Conservation (phyloP, 1,140 invertebrate species). For the Procambarus virginalis region DNA sequence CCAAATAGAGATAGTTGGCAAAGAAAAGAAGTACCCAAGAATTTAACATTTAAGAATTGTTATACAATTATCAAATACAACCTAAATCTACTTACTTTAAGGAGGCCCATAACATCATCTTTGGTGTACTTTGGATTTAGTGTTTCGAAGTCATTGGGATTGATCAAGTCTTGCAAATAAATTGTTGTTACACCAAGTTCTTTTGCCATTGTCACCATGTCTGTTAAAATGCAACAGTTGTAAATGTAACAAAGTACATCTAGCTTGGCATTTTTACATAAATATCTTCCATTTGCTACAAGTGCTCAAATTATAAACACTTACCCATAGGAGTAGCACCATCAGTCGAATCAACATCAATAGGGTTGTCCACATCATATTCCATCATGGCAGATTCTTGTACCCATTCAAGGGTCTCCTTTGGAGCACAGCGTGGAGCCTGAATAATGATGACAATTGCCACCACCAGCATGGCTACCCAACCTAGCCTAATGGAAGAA, state of each 20-base stretch:
- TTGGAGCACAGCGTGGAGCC: constrained; percentile 85
- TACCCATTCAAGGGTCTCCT: constrained; percentile 75
- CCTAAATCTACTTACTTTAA: constrained; percentile 9
- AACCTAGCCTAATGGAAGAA: constrained; percentile 73
- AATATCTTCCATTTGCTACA: too few relatives aligned
- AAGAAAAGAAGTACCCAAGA: too few relatives aligned
- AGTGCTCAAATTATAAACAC: background rate
- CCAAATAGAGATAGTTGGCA: too few relatives aligned
- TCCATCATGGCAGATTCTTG: constrained; percentile 70
- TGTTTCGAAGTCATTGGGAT: constrained; percentile 20
- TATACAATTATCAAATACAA: too few relatives aligned
- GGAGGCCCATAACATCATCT: background rate
- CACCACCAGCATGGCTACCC: constrained; percentile 88
- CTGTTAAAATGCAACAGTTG: background rate
- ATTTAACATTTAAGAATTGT: too few relatives aligned
- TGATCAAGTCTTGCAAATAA: constrained; percentile 42
- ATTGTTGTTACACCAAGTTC: constrained; percentile 39
- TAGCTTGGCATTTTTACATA: too few relatives aligned
- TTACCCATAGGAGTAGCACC: background rate
- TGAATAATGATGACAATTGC: constrained; percentile 88
- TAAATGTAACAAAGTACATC: too few relatives aligned
- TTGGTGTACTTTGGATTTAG: background rate
- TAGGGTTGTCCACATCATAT: constrained; percentile 16
- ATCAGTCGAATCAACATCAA: constrained; percentile 7
- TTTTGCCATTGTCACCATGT: constrained; percentile 25